phyloP scores from a whole-genome alignment of 2,113 vertebrate species.

The Salvelinus namaycush region DNA sequence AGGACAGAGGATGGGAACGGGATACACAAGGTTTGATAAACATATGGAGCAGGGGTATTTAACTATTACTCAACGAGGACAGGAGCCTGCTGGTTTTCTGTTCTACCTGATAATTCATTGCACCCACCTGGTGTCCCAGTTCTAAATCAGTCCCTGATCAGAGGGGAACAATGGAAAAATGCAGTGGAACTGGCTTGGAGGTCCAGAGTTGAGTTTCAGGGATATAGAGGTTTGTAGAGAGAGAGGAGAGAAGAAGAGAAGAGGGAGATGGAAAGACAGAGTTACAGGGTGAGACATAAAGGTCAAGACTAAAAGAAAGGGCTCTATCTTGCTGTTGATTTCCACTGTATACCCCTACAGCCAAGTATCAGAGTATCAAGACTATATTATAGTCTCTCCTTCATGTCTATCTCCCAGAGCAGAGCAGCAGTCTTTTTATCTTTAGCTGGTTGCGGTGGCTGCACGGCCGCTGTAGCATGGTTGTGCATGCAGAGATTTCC shows the following conservation, averaged over 20 bases:
- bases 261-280: slow-evolving; percentile 17
- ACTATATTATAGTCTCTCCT: slow-evolving; percentile 41
- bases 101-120: too few species aligned
- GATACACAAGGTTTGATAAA: neutral
- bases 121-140: too few species aligned
- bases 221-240: neutral
- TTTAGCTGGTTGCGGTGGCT: slow-evolving; percentile 42
- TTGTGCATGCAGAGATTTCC: slow-evolving; percentile 69
- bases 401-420: slow-evolving; percentile 30
- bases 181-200: neutral
- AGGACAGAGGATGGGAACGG: neutral
- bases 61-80: too few species aligned
- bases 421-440: slow-evolving; percentile 36
- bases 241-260: neutral
- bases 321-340: slow-evolving; percentile 25
- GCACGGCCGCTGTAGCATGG: slow-evolving; percentile 46
- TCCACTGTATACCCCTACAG: slow-evolving; percentile 42
- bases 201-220: neutral
- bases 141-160: too few species aligned
- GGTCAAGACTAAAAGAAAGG: slow-evolving; percentile 35
- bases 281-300: slow-evolving; percentile 25
- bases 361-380: slow-evolving; percentile 55
- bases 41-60: too few species aligned
- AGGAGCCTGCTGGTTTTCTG: too few species aligned
- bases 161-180: too few species aligned